Percentiles rank a stretch among this genome's conserved stretches.
These are phyloP conservation scores for Menidia beryllina DNA, from an alignment of 2,113 vertebrate species.

Conservation along the genomic window DNA sequence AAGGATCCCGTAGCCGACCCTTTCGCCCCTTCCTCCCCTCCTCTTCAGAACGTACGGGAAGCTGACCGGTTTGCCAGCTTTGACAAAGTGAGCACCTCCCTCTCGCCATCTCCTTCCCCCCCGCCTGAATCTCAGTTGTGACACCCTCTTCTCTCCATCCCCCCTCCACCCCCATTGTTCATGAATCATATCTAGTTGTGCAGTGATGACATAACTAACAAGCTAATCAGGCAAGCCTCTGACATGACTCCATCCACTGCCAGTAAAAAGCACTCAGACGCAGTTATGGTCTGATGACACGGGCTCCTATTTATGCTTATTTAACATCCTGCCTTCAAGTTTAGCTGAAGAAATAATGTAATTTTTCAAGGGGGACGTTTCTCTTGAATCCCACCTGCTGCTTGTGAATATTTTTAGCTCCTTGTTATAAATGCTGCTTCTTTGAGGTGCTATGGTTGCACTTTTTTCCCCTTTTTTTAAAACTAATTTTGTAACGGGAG, in stretches of 20 bases:
- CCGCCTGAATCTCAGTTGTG: slow-evolving; percentile 75
- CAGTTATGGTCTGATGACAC: no score
- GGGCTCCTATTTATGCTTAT: slow-evolving; percentile 12
- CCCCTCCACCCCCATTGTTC: no score
- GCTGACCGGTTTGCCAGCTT: slow-evolving; percentile 95
- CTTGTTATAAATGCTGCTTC: slow-evolving; percentile 24
- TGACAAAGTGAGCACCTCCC: slow-evolving; percentile 96
- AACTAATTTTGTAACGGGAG: slow-evolving; percentile 12
- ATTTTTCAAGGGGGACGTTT: slow-evolving; percentile 2
- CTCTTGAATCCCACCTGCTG: slow-evolving; percentile 19
- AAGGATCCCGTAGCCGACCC: slow-evolving; percentile 91
- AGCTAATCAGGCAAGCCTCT: slow-evolving; percentile 44
- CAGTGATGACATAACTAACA: slow-evolving; percentile 3
- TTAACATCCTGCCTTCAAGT: slow-evolving; percentile 12
- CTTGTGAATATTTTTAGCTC: slow-evolving; percentile 36
- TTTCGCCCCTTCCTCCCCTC: slow-evolving; percentile 89
- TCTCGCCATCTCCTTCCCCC: slow-evolving; percentile 74
- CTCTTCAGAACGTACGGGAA: slow-evolving; percentile 86
- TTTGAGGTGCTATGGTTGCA: slow-evolving; percentile 35
- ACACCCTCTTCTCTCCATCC: slow-evolving; percentile 26
- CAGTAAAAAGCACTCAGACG: slow-evolving; percentile 36
- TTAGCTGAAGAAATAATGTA: slow-evolving; percentile 6
- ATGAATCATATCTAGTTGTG: slow-evolving; percentile 22
- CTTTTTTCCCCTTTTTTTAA: slow-evolving; percentile 21
- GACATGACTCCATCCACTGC: slow-evolving; percentile 71